Base-by-base conservation (phyloP, 1,140 invertebrate species). In the Neodiprion lecontei region DNA sequence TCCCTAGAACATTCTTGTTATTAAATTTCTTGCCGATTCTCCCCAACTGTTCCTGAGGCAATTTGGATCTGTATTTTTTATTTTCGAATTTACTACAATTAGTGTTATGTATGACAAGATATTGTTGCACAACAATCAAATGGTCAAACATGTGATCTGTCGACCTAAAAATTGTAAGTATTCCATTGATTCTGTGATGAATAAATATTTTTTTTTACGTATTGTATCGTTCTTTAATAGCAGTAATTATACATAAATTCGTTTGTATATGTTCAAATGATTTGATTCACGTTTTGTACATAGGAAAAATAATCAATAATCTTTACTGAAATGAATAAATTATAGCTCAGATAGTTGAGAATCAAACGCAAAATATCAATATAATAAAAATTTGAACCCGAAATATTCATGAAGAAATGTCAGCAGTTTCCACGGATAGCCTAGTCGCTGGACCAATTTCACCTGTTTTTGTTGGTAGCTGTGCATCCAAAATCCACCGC, bases 111-210 rank as follows among this genome's bases (percentile, higher is more conserved):
- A 40, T 40, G 28, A 61, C 53, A 61, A 61, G n/a, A 5, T 12
- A 61, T 14, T 61, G 53, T 61, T n/a, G n/a, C 53, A 61, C 8
- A n/a, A 61, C 8, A n/a, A 12, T 12, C 11, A 14, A 61, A 61
- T 61, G 11, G 53, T 61, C 53, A 61, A 61, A 61, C n/a, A 14
- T 40, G 28, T 40, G 53, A 61, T 14, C 53, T 61, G 53, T 9
- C 9, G 11, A 11, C 53, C 53, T 23, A 69, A 23, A 71, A 47
- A 50, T 49, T 71, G 28, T 71, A 71, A 71, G 70, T 71, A 71
- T 71, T 71, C 12, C 70, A 49, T 71, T 40, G 70, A 23, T 50
- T 71, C 70, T 71, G 70, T 71, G 70, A 71, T 71, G 21, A 71
- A 71, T 71, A 71, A 71, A 71, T 71, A 71, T 40, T 40, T 48